Conservation (phyloP, 1,140 invertebrate genomes). For the Eubasilissa regina region DNA sequence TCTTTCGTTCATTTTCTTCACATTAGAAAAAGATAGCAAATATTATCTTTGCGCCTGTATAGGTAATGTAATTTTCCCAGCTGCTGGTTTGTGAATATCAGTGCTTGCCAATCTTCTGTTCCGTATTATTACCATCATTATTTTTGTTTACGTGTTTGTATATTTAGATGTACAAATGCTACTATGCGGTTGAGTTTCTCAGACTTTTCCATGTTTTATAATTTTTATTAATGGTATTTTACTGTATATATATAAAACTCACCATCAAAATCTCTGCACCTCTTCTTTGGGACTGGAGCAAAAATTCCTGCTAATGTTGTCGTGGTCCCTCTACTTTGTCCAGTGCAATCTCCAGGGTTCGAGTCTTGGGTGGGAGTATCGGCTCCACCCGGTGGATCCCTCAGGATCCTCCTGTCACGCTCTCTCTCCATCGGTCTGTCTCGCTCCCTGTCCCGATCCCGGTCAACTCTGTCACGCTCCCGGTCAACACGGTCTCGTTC, state of each 20-base stretch:
- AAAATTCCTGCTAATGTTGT: constrained; percentile 61
- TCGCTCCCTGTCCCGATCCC: neutral
- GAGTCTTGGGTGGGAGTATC: constrained; percentile 76
- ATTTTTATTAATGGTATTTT: too few species aligned
- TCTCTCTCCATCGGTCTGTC: constrained; percentile 20
- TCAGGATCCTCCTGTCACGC: neutral
- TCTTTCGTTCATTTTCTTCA: too few species aligned
- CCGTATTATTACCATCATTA: too few species aligned
- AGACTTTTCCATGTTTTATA: too few species aligned
- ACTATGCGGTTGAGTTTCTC: too few species aligned
- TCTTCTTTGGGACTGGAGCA: constrained; percentile 71
- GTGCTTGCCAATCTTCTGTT: too few species aligned
- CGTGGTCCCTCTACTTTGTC: constrained; percentile 42
- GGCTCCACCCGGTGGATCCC: constrained; percentile 61
- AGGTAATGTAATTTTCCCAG: too few species aligned
- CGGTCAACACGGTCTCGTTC: neutral
- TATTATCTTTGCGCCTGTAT: too few species aligned
- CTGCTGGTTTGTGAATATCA: too few species aligned
- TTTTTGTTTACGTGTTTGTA: too few species aligned
- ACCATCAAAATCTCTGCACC: constrained; percentile 85
- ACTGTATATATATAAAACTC: constrained; percentile 52
- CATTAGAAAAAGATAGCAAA: too few species aligned
- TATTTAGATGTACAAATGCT: too few species aligned
- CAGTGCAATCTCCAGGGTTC: constrained; percentile 73
- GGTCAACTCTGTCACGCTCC: neutral